Evolutionary conservation across 2,113 vertebrate species (phyloP).

Genomic region (Pimephales promelas): DNA sequence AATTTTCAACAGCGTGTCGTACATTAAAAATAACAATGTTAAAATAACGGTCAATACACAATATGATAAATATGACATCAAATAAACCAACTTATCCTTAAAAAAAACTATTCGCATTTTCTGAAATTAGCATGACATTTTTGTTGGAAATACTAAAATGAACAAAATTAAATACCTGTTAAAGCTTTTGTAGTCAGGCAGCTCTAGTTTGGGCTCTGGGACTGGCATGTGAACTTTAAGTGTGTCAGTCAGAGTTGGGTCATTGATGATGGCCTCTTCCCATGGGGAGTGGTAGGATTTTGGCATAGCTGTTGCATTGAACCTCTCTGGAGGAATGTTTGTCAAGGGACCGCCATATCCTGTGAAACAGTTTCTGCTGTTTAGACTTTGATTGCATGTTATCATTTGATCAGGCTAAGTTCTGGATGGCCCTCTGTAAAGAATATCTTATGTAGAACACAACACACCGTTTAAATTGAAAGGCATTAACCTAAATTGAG

Average conservation of each 20-base stretch:
- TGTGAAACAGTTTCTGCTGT: constrained; percentile 47
- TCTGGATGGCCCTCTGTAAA: not conserved
- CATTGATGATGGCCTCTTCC: constrained; percentile 90
- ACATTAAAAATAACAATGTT: not conserved
- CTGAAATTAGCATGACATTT: not conserved
- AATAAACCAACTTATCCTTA: not conserved
- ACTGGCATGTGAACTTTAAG: constrained; percentile 83
- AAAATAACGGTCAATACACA: not conserved
- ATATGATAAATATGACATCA: not conserved
- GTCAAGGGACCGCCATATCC: constrained; percentile 81
- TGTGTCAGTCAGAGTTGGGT: constrained; percentile 87
- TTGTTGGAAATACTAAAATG: not conserved
- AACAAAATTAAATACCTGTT: constrained; percentile 84
- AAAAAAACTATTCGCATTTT: not conserved
- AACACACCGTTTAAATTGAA: not conserved
- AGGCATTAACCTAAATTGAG: not conserved
- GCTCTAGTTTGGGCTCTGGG: constrained; percentile 78
- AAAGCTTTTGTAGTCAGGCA: constrained; percentile 90
- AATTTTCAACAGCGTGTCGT: not conserved
- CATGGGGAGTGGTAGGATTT: constrained; percentile 95
- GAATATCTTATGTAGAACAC: not conserved
- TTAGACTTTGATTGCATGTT: not conserved
- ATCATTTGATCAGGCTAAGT: not conserved
- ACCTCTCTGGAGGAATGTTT: constrained; percentile 84
- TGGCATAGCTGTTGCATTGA: constrained; percentile 82